Percentiles rank a stretch among this genome's conserved stretches.
Conservation (phyloP, 2,797 vertebrate species). For the Fringilla coelebs region DNA sequence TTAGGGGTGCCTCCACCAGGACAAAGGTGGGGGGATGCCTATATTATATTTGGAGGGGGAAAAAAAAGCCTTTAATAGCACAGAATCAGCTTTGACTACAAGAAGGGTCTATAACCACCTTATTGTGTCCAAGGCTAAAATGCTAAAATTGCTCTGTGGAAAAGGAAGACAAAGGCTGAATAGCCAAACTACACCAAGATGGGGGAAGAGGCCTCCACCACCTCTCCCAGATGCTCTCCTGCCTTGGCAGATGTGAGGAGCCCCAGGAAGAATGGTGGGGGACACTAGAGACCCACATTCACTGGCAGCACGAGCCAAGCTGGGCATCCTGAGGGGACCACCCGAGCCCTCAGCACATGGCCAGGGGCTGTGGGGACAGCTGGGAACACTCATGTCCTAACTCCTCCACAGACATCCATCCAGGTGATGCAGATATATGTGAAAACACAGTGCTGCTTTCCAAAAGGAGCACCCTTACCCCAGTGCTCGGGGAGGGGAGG, state of each 20-base stretch:
- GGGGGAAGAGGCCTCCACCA: background rate
- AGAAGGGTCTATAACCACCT: background rate
- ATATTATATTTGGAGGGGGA: background rate
- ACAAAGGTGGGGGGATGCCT: background rate
- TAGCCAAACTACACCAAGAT: background rate
- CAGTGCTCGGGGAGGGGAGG: background rate
- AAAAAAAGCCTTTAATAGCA: background rate
- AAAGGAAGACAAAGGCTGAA: background rate
- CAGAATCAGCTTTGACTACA: background rate
- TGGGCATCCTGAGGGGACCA: background rate
- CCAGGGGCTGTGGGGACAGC: background rate
- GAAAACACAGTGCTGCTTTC: background rate
- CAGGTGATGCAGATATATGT: background rate
- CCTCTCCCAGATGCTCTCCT: background rate
- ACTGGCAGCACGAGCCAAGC: background rate
- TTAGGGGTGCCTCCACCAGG: background rate
- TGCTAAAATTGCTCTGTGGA: background rate
- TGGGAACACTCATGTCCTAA: background rate
- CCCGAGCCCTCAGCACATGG: background rate
- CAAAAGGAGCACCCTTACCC: background rate
- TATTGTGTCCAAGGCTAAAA: background rate
- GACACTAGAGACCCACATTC: background rate
- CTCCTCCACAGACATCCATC: background rate
- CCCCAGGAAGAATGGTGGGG: background rate
- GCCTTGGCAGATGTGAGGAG: rapidly evolving